These are phyloP conservation scores for Porphyrio hochstetteri DNA, from an alignment of 2,113 vertebrate species.

Conservation along the genomic window DNA sequence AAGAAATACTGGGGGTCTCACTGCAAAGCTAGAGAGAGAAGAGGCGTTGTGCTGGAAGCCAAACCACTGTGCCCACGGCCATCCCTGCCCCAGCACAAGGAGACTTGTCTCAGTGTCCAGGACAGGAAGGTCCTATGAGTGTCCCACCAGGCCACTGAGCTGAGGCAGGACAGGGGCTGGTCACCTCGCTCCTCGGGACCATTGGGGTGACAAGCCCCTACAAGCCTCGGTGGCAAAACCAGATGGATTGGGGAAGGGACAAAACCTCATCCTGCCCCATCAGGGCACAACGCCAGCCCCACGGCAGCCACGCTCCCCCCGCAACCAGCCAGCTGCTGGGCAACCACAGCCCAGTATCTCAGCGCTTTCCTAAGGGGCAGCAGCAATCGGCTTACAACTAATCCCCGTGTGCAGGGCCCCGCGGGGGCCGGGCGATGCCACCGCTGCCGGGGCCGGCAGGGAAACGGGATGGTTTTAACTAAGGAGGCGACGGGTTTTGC, in stretches of 20 bases:
- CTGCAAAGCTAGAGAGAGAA: neutral
- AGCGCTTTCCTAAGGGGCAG: neutral
- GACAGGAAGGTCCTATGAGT: neutral
- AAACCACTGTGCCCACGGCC: rapidly evolving
- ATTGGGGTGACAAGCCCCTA: neutral
- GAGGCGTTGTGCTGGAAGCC: rapidly evolving
- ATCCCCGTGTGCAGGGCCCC: neutral
- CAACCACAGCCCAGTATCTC: neutral
- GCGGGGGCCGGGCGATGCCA: rapidly evolving
- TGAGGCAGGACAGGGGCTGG: neutral
- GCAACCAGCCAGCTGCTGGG: neutral
- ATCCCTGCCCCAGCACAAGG: neutral
- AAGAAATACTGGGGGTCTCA: neutral
- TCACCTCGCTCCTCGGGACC: neutral
- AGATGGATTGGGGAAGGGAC: neutral
- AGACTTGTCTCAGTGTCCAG: neutral
- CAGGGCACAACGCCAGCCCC: neutral
- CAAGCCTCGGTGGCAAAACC: neutral
- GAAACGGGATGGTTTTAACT: neutral
- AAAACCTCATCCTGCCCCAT: neutral
- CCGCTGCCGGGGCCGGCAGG: neutral
- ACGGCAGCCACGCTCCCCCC: rapidly evolving
- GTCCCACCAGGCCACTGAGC: neutral
- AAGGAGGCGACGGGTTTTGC: neutral
- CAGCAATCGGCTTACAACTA: constrained; percentile 45